Conservation (phyloP, 2,113 vertebrate genomes). For the Onychostoma macrolepis region DNA sequence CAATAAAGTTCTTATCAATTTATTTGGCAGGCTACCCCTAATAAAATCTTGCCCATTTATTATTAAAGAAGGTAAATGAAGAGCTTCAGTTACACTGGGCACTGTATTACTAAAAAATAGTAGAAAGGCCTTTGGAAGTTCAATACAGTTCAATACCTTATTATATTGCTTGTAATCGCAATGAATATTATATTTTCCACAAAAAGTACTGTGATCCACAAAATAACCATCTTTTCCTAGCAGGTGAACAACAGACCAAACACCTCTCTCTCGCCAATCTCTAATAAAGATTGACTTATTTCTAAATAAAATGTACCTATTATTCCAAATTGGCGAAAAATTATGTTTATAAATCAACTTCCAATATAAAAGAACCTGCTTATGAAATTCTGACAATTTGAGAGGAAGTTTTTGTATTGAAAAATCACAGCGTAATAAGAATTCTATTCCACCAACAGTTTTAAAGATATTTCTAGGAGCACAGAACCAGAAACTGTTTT, state of each 20-base stretch:
- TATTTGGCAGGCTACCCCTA: background rate
- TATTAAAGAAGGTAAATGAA: background rate
- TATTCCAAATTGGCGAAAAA: background rate
- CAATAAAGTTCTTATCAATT: background rate
- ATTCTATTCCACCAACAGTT: constrained; percentile 8
- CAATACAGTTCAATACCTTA: background rate
- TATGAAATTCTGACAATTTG: background rate
- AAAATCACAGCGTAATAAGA: constrained; percentile 14
- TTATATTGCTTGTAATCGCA: background rate
- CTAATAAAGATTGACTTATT: background rate
- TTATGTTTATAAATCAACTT: too few species aligned
- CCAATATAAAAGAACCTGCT: background rate
- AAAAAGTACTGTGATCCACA: background rate
- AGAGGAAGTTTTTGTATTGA: constrained; percentile 6
- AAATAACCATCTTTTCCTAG: background rate
- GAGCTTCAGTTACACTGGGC: background rate
- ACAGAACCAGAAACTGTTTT: constrained; percentile 2
- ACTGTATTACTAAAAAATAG: background rate
- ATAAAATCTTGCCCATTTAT: background rate
- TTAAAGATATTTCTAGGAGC: background rate
- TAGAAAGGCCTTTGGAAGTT: background rate
- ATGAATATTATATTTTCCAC: background rate
- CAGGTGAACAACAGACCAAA: background rate
- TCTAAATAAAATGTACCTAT: background rate
- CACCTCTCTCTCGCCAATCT: background rate